Evolutionary conservation across 2,888 invertebrate species (phyloP).

Genomic region (Nezara viridula): DNA sequence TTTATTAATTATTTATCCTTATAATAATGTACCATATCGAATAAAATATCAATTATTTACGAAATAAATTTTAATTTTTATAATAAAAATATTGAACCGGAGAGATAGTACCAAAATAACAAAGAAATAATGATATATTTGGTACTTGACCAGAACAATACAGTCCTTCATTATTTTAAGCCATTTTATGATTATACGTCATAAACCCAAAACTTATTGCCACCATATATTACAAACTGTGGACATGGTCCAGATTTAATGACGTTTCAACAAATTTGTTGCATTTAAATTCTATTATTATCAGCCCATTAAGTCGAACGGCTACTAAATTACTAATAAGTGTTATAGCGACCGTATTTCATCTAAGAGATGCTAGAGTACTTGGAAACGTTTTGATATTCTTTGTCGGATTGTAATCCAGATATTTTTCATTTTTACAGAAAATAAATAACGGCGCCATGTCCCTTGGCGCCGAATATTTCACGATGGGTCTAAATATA

Average conservation of each 20-base stretch:
- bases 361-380: background rate
- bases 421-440: slow-evolving; percentile 41
- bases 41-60: no score
- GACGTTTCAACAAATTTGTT: background rate
- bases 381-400: slow-evolving; percentile 16
- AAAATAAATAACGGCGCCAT: slow-evolving; percentile 29
- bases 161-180: no score
- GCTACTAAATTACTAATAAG: background rate
- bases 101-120: no score
- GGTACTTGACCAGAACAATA: no score
- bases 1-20: no score
- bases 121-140: no score
- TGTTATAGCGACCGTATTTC: background rate
- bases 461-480: slow-evolving; percentile 38
- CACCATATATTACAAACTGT: background rate
- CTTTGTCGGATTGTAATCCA: slow-evolving; percentile 5
- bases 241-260: background rate
- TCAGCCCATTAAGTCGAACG: background rate
- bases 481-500: slow-evolving; percentile 25
- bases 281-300: background rate
- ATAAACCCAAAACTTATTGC: background rate
- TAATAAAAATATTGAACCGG: no score
- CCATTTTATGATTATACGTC: no score
- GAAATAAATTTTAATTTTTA: no score
- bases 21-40: no score